Evolutionary conservation across 2,888 invertebrate genomes (phyloP).

Genomic region (Cephalotes varians): DNA sequence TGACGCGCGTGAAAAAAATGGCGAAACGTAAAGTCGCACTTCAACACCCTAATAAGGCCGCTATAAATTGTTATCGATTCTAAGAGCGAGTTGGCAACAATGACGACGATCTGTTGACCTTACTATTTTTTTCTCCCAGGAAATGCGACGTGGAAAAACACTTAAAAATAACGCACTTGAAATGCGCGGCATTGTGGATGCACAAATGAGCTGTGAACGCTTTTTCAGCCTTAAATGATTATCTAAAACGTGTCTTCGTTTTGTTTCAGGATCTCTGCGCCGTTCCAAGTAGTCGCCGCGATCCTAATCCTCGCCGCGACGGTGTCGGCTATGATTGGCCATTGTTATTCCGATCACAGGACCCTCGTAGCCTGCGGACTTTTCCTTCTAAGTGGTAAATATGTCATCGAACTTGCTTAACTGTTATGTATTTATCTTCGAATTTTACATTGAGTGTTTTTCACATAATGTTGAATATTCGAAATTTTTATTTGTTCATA

Average conservation of each 20-base stretch:
- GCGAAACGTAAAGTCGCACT: conserved; percentile 14
- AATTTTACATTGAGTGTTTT: not conserved
- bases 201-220: not conserved
- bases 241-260: not conserved
- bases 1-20: not conserved
- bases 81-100: not conserved
- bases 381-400: conserved; percentile 88
- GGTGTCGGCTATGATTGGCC: conserved; percentile 88
- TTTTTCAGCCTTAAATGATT: not conserved
- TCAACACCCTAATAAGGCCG: conserved; percentile 10
- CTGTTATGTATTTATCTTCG: not conserved
- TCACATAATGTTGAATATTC: not conserved
- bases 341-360: conserved; percentile 88
- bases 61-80: conserved; percentile 36
- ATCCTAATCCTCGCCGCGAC: conserved; percentile 87
- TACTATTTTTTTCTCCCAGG: not conserved
- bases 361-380: conserved; percentile 88
- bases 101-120: not conserved
- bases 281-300: conserved; percentile 87
- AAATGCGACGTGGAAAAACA: not conserved
- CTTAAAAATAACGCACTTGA: conserved; percentile 15
- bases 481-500: not conserved
- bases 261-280: conserved; percentile 88
- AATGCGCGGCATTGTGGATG: not conserved
- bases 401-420: not conserved